Evolutionary conservation across 2,113 vertebrate species (phyloP).

Genomic region (Chaetodon auriga): DNA sequence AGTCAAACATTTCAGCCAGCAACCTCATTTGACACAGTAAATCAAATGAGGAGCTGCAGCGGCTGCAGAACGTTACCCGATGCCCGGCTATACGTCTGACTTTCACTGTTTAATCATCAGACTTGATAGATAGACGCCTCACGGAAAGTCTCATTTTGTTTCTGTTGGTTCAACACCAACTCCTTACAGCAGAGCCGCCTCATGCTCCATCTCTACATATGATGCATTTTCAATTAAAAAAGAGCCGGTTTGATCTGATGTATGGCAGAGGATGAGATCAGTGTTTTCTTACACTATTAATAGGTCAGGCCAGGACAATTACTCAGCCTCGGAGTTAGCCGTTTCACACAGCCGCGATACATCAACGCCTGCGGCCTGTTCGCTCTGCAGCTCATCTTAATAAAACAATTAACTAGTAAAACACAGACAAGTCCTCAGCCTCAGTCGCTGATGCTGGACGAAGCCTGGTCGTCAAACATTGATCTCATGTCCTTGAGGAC

Average conservation of each 20-base stretch:
- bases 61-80: neutral
- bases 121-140: constrained; percentile 34
- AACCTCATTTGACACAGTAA: constrained; percentile 54
- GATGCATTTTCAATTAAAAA: constrained; percentile 35
- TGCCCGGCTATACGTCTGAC: constrained; percentile 7
- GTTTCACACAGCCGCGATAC: constrained; percentile 38
- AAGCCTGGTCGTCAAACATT: constrained; percentile 61
- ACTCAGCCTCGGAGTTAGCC: constrained; percentile 26
- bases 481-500: constrained; percentile 67
- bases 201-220: constrained; percentile 8
- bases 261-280: constrained; percentile 55
- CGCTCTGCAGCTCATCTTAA: constrained; percentile 57
- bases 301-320: constrained; percentile 44
- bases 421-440: constrained; percentile 46
- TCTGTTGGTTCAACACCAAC: constrained; percentile 60
- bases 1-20: constrained; percentile 73
- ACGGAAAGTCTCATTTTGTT: constrained; percentile 50
- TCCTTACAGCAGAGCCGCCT: constrained; percentile 6
- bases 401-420: constrained; percentile 69
- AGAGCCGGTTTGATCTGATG: constrained; percentile 36
- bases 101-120: constrained; percentile 29
- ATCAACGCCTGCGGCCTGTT: constrained; percentile 45
- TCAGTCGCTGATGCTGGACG: constrained; percentile 40
- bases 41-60: constrained; percentile 22
- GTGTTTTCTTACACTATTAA: constrained; percentile 66